Evolutionary conservation across 1,140 invertebrate genomes (phyloP), one percentile per base, ranked within the genome.

Genomic region (Anastatus disparis): DNA sequence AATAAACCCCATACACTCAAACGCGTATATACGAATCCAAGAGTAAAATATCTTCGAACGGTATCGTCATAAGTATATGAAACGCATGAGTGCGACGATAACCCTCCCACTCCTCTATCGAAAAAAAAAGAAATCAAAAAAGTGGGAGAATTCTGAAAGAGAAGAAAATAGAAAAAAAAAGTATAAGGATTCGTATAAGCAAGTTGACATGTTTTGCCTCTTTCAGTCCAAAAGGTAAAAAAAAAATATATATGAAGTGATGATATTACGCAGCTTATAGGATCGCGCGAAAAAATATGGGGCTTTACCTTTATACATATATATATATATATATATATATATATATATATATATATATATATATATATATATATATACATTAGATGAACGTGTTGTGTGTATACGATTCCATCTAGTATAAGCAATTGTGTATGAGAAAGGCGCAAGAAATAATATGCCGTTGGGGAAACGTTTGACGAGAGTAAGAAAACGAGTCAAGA

Each of bases 221-320:
- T 29, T 26, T n/a, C n/a, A n/a, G n/a, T n/a, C 13, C 27, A 53
- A n/a, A 12, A 53, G 20, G n/a, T 17, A 20, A 17, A 40, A 31
- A 56, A n/a, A n/a, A n/a, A n/a, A n/a, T n/a, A n/a, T n/a, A n/a
- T n/a, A n/a, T n/a, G 53, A 56, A 35, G 26, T 52, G 26, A 17
- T 17, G 52, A 58, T 58, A 58, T 58, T 58, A 58, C 35, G 58
- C 58, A 15, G 27, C 12, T 61, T 61, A 61, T 61, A 42, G 35
- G 55, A 58, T 42, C n/a, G n/a, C n/a, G n/a, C n/a, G 31, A 35
- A 10, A 35, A 35, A 35, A 35, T 35, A 35, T 35, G 31, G 31
- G 31, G 4, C 31, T 35, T 6, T 35, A 35, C 10, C 31, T 4
- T 35, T 35, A 10, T 35, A 35, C 12, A 3, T 29, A 55, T 55